Conservation (phyloP, 1,140 invertebrate genomes). For the Diabrotica undecimpunctata region DNA sequence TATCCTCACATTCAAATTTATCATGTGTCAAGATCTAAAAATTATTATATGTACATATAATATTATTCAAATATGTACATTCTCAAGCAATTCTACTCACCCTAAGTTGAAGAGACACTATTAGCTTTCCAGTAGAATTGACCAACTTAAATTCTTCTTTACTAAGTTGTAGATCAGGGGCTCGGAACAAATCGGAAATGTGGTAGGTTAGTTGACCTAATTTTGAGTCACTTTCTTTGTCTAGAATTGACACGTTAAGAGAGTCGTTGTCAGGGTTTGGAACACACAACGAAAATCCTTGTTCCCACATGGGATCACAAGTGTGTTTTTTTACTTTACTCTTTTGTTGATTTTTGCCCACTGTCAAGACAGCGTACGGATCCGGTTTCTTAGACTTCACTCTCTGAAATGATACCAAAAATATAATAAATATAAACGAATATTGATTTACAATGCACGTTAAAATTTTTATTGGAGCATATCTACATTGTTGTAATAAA, state of each 20-base stretch:
- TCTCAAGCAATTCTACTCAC: slow-evolving; percentile 50
- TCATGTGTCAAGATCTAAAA: slow-evolving; percentile 28
- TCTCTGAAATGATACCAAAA: slow-evolving; percentile 50
- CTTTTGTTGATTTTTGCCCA: slow-evolving; percentile 68
- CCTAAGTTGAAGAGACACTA: slow-evolving; percentile 70
- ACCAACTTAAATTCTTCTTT: slow-evolving; percentile 38
- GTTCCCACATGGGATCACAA: slow-evolving; percentile 66
- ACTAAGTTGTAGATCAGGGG: slow-evolving; percentile 32
- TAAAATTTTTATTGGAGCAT: no score
- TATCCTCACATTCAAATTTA: slow-evolving; percentile 23
- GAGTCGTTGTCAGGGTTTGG: slow-evolving; percentile 82
- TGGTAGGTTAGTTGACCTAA: slow-evolving; percentile 31
- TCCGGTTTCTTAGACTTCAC: slow-evolving; percentile 67
- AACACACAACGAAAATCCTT: slow-evolving; percentile 85
- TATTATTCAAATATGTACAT: no score
- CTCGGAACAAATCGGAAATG: slow-evolving; percentile 26
- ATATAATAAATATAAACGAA: background rate
- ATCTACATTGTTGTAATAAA: no score
- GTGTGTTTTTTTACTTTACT: slow-evolving; percentile 66
- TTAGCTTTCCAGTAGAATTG: slow-evolving; percentile 69
- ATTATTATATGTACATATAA: background rate
- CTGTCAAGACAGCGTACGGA: slow-evolving; percentile 65
- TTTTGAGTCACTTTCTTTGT: slow-evolving; percentile 31
- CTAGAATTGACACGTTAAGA: slow-evolving; percentile 61
- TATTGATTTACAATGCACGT: no score